A percentile compares a stretch with the other conserved stretches of the same genome.
Conservation (phyloP, 1,140 invertebrate genomes). For the Helicorthomorpha holstii region DNA sequence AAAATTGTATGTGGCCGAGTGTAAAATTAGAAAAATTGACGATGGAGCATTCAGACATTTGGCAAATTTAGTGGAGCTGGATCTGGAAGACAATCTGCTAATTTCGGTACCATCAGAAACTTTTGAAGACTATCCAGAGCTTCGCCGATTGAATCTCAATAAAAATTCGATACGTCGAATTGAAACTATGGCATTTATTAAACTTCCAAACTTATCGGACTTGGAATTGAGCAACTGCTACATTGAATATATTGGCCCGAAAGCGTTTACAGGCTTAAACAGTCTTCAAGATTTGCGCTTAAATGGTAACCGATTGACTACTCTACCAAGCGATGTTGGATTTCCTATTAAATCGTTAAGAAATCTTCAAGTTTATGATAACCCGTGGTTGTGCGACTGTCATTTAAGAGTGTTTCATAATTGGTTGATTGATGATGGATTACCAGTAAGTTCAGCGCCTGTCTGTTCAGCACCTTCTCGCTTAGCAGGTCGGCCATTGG, state of each 20-base stretch:
- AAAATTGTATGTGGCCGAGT: slow-evolving; percentile 59
- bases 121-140: slow-evolving; percentile 51
- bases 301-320: slow-evolving; percentile 48
- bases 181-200: slow-evolving; percentile 51
- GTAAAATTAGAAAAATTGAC: slow-evolving; percentile 41
- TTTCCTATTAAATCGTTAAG: slow-evolving; percentile 45
- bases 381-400: slow-evolving; percentile 79
- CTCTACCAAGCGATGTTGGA: slow-evolving; percentile 16
- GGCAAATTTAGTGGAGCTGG: slow-evolving; percentile 64
- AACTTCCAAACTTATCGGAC: slow-evolving; percentile 17
- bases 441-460: slow-evolving; percentile 15
- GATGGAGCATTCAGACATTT: background rate
- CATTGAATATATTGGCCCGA: slow-evolving; percentile 33
- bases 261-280: slow-evolving; percentile 52
- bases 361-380: slow-evolving; percentile 59
- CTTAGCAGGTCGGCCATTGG: slow-evolving; percentile 42
- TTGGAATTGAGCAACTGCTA: slow-evolving; percentile 12
- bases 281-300: slow-evolving; percentile 54
- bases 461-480: slow-evolving; percentile 39
- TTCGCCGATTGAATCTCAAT: slow-evolving; percentile 62
- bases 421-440: slow-evolving; percentile 45
- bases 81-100: slow-evolving; percentile 63
- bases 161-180: slow-evolving; percentile 59
- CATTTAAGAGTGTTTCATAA: slow-evolving; percentile 56
- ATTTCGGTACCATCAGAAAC: slow-evolving; percentile 53